Evolutionary conservation across 35 echinoderm and acorn worm species (phyloP).

Genomic region (Hemicentrotus pulcherrimus): DNA sequence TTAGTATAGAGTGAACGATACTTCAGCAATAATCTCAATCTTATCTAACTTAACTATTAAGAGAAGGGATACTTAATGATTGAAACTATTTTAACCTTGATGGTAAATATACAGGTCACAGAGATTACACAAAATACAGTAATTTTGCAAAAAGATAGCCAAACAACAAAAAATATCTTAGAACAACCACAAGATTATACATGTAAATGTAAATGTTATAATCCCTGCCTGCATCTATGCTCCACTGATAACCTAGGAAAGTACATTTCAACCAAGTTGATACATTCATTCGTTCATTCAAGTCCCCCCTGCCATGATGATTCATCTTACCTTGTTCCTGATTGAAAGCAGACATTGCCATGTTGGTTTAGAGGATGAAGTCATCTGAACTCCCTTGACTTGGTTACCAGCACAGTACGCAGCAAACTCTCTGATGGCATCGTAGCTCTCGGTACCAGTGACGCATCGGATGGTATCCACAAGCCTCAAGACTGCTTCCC

Average conservation of each 20-base stretch:
- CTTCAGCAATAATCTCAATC: too few species aligned
- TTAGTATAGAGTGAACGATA: too few species aligned
- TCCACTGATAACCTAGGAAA: not conserved
- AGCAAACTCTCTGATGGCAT: slow-evolving; percentile 16
- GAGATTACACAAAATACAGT: too few species aligned
- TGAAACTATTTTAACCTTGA: too few species aligned
- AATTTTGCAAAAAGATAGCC: too few species aligned
- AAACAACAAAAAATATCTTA: too few species aligned
- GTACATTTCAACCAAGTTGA: not conserved
- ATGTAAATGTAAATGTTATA: too few species aligned
- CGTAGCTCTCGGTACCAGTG: not conserved
- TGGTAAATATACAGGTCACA: too few species aligned
- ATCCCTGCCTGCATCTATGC: too few species aligned
- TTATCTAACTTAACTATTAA: too few species aligned
- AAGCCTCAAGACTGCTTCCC: slow-evolving; percentile 58
- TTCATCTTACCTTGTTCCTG: not conserved
- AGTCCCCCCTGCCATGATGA: not conserved
- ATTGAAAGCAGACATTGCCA: slow-evolving; percentile 29
- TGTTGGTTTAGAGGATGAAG: not conserved
- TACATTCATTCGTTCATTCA: not conserved
- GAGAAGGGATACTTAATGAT: too few species aligned
- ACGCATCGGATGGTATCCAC: slow-evolving; percentile 46
- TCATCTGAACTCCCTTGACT: not conserved
- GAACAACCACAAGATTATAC: too few species aligned
- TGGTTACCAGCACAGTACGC: slow-evolving; percentile 39